Percentiles rank a stretch among this genome's conserved stretches.
phyloP scores from a whole-genome alignment of 2,797 vertebrate species.

The Antrozous pallidus region DNA sequence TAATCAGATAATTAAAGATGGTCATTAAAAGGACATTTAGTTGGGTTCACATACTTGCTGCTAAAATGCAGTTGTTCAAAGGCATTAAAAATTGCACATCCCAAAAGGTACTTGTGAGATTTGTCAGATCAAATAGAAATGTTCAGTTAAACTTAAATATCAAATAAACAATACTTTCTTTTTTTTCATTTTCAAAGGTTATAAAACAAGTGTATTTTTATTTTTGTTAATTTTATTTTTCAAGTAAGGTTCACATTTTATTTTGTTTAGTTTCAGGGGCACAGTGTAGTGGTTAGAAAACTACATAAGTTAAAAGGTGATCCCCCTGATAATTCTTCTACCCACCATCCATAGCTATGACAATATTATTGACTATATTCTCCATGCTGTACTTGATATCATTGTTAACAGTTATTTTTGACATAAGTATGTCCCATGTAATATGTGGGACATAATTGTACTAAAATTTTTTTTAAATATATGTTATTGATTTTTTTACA shows the following conservation, averaged over 20 bases:
- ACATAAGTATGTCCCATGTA: not conserved
- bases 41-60: not conserved
- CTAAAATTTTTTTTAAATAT: not conserved
- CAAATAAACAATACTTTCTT: not conserved
- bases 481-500: no score
- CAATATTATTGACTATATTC: not conserved
- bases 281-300: no score
- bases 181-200: not conserved
- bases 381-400: not conserved
- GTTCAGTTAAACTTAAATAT: constrained; percentile 20
- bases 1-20: constrained; percentile 67
- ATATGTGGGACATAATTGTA: not conserved
- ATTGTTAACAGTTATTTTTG: not conserved
- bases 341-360: not conserved
- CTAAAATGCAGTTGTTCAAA: constrained; percentile 45
- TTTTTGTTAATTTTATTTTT: not conserved
- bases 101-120: not conserved
- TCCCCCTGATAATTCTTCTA: not conserved
- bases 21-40: constrained; percentile 61
- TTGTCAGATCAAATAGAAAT: constrained; percentile 17
- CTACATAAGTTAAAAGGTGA: not conserved
- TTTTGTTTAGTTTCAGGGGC: not conserved
- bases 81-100: not conserved
- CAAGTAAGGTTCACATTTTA: not conserved
- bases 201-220: not conserved